phyloP scores from a whole-genome alignment of 2,797 vertebrate genomes.

The Octomys mimax region DNA sequence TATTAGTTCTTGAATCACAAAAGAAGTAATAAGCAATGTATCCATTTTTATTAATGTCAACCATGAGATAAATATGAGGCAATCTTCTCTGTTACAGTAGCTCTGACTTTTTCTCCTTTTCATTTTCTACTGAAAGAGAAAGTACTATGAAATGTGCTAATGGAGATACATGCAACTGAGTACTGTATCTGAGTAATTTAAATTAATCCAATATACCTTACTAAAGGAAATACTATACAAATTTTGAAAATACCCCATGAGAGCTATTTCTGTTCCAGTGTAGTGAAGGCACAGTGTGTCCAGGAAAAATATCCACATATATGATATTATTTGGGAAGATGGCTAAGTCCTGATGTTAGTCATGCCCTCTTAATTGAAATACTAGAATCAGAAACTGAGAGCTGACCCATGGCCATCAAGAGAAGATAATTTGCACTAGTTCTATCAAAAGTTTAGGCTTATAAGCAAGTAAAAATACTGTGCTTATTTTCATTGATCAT shows the following conservation, averaged over 20 bases:
- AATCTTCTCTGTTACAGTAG: background rate
- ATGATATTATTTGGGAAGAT: constrained; percentile 3
- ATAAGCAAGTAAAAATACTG: background rate
- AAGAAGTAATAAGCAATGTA: constrained; percentile 55
- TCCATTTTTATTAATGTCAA: constrained; percentile 42
- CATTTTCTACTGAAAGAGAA: constrained; percentile 5
- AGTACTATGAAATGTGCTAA: constrained; percentile 4
- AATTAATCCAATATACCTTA: background rate
- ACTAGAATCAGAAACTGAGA: background rate
- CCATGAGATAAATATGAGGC: constrained; percentile 14
- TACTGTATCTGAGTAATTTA: constrained; percentile 27
- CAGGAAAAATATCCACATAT: constrained; percentile 18
- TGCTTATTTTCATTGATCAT: constrained; percentile 2
- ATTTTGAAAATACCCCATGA: constrained; percentile 28
- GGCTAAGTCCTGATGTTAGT: background rate
- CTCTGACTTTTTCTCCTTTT: constrained; percentile 12
- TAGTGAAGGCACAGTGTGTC: background rate
- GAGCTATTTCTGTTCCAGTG: background rate
- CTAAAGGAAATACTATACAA: constrained; percentile 40
- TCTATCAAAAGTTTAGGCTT: background rate
- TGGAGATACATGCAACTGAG: background rate
- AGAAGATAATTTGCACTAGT: background rate
- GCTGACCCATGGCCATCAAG: background rate
- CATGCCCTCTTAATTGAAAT: constrained; percentile 2
- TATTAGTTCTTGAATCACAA: constrained; percentile 50